Percentiles rank a stretch among this genome's conserved stretches.
phyloP scores from a whole-genome alignment of 1,140 invertebrate species.

The Periplaneta americana region DNA sequence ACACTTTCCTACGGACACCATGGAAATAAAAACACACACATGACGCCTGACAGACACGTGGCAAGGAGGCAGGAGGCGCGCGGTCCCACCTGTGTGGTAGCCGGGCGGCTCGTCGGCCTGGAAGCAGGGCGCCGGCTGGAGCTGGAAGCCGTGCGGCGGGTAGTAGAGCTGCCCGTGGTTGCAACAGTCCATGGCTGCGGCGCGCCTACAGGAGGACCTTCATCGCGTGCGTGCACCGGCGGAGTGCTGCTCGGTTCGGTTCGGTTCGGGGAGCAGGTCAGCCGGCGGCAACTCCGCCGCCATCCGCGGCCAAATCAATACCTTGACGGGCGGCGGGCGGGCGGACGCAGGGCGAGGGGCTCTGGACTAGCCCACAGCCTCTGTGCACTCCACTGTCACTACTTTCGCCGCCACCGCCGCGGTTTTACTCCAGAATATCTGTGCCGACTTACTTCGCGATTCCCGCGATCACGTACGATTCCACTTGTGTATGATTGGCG shows the following conservation, averaged over 20 bases:
- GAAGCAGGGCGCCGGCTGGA: not conserved
- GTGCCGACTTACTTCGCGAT: too few relatives aligned
- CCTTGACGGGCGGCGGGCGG: not conserved
- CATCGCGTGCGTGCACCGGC: not conserved
- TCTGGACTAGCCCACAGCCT: not conserved
- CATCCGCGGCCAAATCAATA: constrained; percentile 12
- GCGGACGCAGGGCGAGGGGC: not conserved
- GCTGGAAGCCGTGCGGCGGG: not conserved
- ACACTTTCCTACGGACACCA: too few relatives aligned
- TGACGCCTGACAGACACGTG: too few relatives aligned
- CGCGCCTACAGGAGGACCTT: too few relatives aligned
- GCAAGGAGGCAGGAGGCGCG: too few relatives aligned
- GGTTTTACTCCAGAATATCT: too few relatives aligned
- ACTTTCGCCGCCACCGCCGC: too few relatives aligned
- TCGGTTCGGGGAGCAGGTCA: not conserved
- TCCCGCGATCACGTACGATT: too few relatives aligned
- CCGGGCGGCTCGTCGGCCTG: not conserved
- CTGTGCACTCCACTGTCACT: too few relatives aligned
- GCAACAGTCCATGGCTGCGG: constrained; percentile 53
- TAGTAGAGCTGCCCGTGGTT: constrained; percentile 33
- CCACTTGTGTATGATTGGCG: too few relatives aligned
- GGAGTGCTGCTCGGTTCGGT: not conserved
- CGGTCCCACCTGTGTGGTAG: constrained; percentile 1
- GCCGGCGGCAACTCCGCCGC: not conserved
- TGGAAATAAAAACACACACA: too few relatives aligned